Evolutionary conservation across 2,797 vertebrate species (phyloP).

Genomic region (Allobates femoralis): DNA sequence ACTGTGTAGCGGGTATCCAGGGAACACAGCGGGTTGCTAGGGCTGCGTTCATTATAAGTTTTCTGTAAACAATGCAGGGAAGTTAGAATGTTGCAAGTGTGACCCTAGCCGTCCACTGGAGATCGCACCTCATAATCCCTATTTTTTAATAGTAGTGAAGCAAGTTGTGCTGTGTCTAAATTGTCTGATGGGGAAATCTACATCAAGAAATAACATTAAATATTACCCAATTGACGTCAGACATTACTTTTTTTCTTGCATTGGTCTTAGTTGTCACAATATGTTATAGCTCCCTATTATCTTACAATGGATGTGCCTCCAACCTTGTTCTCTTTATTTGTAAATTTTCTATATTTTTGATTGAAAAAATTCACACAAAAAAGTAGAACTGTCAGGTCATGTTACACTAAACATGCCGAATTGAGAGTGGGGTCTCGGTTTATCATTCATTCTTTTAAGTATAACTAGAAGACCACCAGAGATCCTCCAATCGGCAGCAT

Average conservation of each 20-base stretch:
- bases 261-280: background rate
- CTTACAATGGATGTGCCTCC: background rate
- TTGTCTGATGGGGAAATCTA: background rate
- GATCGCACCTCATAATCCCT: constrained; percentile 38
- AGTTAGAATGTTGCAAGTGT: too few species aligned
- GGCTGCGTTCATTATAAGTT: too few species aligned
- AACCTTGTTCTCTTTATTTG: too few species aligned
- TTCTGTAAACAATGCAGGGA: too few species aligned
- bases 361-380: too few species aligned
- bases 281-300: background rate
- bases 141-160: constrained; percentile 28
- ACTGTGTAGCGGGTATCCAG: too few species aligned
- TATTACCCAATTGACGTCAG: background rate
- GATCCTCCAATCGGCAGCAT: background rate
- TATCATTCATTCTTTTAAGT: background rate
- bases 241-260: background rate
- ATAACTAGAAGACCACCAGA: background rate
- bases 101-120: too few species aligned
- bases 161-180: background rate
- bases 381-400: too few species aligned
- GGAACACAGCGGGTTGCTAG: too few species aligned
- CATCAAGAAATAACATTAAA: background rate
- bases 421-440: background rate
- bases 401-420: too few species aligned
- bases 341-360: too few species aligned